Evolutionary conservation across 2,113 vertebrate genomes (phyloP), one percentile per base, ranked within the genome.

Genomic region (Perccottus glenii): DNA sequence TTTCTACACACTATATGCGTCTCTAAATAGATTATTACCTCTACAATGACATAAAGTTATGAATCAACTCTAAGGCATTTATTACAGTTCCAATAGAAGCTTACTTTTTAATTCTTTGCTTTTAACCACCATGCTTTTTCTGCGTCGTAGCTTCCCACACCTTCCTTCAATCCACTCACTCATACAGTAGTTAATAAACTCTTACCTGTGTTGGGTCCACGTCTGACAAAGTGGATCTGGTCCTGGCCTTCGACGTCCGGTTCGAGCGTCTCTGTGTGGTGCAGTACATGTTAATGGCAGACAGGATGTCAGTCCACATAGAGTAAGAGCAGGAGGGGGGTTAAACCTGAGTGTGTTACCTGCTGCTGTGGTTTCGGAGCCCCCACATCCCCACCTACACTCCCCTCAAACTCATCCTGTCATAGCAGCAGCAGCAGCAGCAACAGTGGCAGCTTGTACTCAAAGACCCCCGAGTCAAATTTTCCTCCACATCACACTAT

Each of bases 241-340:
- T 1, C 12, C 42, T 53, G 44, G 48, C n/a, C 72, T 16, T 66
- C 51, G 44, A 46, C 73, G 53, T 60, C 47, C 35, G 6, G 67
- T 60, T 65, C 45, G 60, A 45, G 15, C 66, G 11, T 44, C 42
- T 73, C n/a, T 80, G 33, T 43, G 56, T 75, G 44, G 55, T 36
- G 46, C 49, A 14, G 50, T 60, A 58, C 63, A 15, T 77, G 51
- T 75, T 78, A 45, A 50, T 64, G 56, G 4, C 80, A 85, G 85
- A 91, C 92, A 93, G 92, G 92, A 93, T 87, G 90, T 93, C 71
- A 80, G 89, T 90, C 88, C 91, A 78, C 75, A 78, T 4, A 64
- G 27, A 67, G 15, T 42, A 59, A 73, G 78, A 59, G 85, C 61
- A 58, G 40, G 40, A 27, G 56, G 56, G 42, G 14, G 44, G 48